Evolutionary conservation across 2,113 vertebrate species (phyloP).

Genomic region (Cebidichthys violaceus): DNA sequence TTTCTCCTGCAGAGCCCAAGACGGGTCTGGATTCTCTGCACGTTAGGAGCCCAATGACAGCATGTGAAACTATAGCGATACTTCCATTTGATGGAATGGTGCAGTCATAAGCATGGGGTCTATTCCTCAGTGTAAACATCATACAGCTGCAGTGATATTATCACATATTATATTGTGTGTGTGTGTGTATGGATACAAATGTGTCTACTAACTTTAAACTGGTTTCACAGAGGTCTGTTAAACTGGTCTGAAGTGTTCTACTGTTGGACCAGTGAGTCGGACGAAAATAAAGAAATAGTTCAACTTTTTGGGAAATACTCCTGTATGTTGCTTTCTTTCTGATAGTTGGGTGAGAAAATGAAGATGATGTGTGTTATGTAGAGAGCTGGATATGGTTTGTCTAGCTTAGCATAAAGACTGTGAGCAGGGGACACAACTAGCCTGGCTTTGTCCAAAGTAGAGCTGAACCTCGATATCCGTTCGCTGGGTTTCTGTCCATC

Average conservation of each 20-base stretch:
- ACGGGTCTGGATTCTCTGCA: not conserved
- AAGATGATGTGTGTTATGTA: too few relatives aligned
- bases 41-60: not conserved
- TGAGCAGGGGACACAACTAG: too few relatives aligned
- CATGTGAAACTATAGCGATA: not conserved
- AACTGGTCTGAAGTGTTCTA: not conserved
- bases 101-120: not conserved
- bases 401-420: too few relatives aligned
- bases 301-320: too few relatives aligned
- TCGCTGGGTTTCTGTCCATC: too few relatives aligned
- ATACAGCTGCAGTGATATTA: not conserved
- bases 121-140: not conserved
- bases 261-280: not conserved
- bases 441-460: too few relatives aligned
- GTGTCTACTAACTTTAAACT: not conserved
- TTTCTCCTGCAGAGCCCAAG: not conserved
- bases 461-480: too few relatives aligned
- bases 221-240: not conserved
- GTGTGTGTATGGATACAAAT: not conserved
- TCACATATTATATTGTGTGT: not conserved
- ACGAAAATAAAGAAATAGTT: too few relatives aligned
- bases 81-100: constrained; percentile 15
- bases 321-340: too few relatives aligned
- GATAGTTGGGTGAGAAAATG: not conserved
- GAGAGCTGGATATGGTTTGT: too few relatives aligned